A percentile compares a stretch with the other conserved stretches of the same genome.
Conservation (phyloP, 2,797 vertebrate species). For the Buceros bicornis region DNA sequence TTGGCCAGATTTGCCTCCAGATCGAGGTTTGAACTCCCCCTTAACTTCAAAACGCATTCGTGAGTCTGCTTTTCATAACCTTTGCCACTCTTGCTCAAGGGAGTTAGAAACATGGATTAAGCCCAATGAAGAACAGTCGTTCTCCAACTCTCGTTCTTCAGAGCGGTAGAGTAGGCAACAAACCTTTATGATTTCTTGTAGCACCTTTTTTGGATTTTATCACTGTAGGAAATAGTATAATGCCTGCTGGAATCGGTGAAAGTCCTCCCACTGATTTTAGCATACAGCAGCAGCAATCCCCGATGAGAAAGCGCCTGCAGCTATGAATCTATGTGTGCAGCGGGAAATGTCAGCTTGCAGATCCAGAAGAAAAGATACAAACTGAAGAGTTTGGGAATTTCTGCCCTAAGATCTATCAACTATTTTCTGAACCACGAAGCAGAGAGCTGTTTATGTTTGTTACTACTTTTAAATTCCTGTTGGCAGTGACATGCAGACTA, state of each 20-base stretch:
- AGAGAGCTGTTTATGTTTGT: slow-evolving; percentile 67
- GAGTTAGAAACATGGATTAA: neutral
- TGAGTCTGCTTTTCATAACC: neutral
- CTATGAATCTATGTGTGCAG: neutral
- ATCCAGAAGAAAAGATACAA: neutral
- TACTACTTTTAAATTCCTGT: slow-evolving; percentile 66
- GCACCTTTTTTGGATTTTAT: neutral
- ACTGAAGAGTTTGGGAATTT: slow-evolving; percentile 19
- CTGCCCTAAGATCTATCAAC: slow-evolving; percentile 29
- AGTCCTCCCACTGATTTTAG: neutral
- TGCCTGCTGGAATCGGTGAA: neutral
- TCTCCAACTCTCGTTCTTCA: neutral
- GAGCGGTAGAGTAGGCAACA: neutral
- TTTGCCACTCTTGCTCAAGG: neutral
- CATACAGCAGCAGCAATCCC: neutral
- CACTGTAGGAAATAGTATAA: neutral
- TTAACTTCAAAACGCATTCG: neutral
- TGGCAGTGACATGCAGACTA: slow-evolving; percentile 65
- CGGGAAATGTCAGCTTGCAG: neutral
- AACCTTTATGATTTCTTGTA: neutral
- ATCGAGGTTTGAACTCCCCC: neutral
- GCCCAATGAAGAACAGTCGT: neutral
- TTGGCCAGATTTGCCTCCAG: neutral
- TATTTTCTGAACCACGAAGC: slow-evolving; percentile 25
- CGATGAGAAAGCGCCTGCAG: neutral